Conservation (phyloP, 2,113 vertebrate species). For the human (Homo sapiens) region DNA sequence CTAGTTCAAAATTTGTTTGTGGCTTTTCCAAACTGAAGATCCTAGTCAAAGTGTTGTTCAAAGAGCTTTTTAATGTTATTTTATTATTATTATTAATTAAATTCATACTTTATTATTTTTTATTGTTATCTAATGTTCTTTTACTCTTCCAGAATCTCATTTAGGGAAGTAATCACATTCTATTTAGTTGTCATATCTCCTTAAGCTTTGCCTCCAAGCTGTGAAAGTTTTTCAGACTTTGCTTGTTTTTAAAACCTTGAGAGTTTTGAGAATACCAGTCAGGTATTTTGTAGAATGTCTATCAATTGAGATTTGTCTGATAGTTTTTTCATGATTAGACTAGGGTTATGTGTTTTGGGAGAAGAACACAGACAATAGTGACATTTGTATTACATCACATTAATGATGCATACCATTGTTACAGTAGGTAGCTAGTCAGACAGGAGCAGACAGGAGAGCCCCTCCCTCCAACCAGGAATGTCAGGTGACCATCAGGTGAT, state of each 20-base stretch:
- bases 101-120: neutral
- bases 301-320: neutral
- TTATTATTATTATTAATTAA: neutral
- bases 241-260: neutral
- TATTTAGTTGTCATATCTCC: neutral
- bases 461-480: no score
- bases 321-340: neutral
- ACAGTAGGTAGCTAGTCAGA: no score
- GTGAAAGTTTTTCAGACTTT: neutral
- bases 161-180: neutral
- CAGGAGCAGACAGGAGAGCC: no score
- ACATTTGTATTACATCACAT: neutral
- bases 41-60: neutral
- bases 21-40: neutral
- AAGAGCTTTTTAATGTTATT: neutral
- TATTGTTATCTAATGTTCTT: neutral
- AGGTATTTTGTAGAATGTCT: neutral
- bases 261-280: neutral
- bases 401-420: neutral
- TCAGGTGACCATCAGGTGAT: no score
- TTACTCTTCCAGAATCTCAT: neutral
- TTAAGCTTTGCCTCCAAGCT: neutral
- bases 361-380: neutral
- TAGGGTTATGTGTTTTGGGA: neutral
- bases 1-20: neutral